Evolutionary conservation across 2,113 vertebrate species (phyloP).

Genomic region (Dolichotis patagonum): DNA sequence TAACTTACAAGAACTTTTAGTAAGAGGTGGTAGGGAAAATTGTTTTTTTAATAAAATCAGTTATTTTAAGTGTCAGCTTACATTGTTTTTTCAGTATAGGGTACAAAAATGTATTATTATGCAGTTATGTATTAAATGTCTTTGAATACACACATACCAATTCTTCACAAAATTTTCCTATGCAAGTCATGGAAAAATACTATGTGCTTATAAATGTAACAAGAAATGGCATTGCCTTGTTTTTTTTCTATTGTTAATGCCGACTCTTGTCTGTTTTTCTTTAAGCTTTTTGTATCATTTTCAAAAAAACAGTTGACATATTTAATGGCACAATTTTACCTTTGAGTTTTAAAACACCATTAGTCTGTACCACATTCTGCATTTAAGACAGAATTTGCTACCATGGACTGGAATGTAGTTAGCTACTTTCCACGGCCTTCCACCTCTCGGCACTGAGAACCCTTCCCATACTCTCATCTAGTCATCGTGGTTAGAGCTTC

Average conservation of each 20-base stretch:
- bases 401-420: background rate
- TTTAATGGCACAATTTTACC: background rate
- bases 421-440: rapidly evolving
- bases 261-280: background rate
- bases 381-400: background rate
- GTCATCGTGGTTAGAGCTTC: background rate
- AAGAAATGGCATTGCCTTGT: background rate
- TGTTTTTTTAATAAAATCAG: background rate
- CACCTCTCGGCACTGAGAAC: background rate
- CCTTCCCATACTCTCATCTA: background rate
- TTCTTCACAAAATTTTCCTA: background rate
- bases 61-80: background rate
- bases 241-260: background rate
- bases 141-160: background rate
- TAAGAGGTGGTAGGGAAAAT: background rate
- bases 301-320: background rate
- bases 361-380: background rate
- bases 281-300: background rate
- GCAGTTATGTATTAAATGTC: background rate
- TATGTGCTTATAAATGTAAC: background rate
- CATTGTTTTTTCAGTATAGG: background rate
- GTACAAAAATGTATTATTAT: background rate
- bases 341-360: background rate
- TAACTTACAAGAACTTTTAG: background rate
- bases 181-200: background rate